phyloP scores from a whole-genome alignment of 2,113 vertebrate species.

The Gymnogyps californianus region DNA sequence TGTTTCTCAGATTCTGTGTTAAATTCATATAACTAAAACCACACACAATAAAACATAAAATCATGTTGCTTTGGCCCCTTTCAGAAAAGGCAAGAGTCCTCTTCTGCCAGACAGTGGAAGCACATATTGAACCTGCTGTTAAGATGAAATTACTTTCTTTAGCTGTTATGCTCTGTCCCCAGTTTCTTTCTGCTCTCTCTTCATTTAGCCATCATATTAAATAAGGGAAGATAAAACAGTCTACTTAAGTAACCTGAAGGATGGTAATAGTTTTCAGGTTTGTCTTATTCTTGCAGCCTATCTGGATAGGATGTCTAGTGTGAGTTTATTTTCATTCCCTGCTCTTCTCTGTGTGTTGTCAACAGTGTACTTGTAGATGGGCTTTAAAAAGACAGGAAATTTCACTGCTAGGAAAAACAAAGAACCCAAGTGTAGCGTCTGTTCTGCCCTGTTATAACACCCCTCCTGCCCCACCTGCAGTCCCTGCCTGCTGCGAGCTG shows the following conservation, averaged over 20 bases:
- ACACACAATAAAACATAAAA: not conserved
- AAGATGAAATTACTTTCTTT: not conserved
- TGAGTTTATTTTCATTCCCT: not conserved
- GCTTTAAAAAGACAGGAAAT: not conserved
- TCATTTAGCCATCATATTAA: not conserved
- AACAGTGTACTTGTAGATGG: not conserved
- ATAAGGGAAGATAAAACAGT: not conserved
- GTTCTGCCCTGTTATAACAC: not conserved
- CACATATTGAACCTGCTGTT: not conserved
- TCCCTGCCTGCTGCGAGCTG: not conserved
- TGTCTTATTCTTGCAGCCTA: not conserved
- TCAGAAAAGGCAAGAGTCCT: not conserved
- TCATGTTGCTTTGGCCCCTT: not conserved
- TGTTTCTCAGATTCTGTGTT: not conserved
- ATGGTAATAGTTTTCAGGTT: not conserved
- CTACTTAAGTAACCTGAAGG: not conserved
- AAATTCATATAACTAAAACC: not conserved
- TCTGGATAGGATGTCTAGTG: not conserved
- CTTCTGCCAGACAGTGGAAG: not conserved
- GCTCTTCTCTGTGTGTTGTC: not conserved
- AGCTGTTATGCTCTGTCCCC: not conserved
- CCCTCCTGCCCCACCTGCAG: not conserved
- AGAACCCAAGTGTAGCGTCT: not conserved
- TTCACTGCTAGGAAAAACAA: not conserved
- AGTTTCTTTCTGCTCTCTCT: not conserved